Evolutionary conservation across 2,888 invertebrate genomes (phyloP).

Genomic region (Pseudococcus viburni): DNA sequence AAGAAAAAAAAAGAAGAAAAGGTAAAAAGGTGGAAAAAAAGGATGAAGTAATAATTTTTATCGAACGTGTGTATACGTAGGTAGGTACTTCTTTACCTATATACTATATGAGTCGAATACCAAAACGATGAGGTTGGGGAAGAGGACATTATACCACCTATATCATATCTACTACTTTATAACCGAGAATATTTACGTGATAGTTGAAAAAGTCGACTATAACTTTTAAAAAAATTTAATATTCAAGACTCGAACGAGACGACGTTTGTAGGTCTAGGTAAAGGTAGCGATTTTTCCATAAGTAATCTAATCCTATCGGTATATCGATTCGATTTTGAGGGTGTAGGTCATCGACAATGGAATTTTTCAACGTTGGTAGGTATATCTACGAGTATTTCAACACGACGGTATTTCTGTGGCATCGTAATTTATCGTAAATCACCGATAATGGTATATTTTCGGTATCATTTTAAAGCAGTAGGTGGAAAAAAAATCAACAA

Average conservation of each 20-base stretch:
- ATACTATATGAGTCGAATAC: background rate
- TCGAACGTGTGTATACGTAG: slow-evolving; percentile 7
- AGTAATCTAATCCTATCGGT: background rate
- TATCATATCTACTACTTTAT: background rate
- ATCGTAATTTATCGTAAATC: too few relatives aligned
- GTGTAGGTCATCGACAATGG: background rate
- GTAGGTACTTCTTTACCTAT: background rate
- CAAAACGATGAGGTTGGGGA: background rate
- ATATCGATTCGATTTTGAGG: background rate
- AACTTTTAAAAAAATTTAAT: slow-evolving; percentile 51
- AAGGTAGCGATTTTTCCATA: background rate
- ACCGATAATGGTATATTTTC: too few relatives aligned
- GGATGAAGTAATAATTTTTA: background rate
- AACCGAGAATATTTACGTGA: background rate
- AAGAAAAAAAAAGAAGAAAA: background rate
- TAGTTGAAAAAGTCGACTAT: slow-evolving; percentile 5
- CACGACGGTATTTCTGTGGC: too few relatives aligned
- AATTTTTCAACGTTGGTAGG: too few relatives aligned
- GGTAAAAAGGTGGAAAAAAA: background rate
- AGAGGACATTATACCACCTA: background rate
- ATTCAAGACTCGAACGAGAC: slow-evolving; percentile 38
- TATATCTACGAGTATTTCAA: too few relatives aligned
- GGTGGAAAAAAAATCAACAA: too few relatives aligned
- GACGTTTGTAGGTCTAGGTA: background rate
- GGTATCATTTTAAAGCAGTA: too few relatives aligned